A percentile compares a stretch with the other conserved stretches of the same genome.
Evolutionary conservation across 2,888 invertebrate genomes (phyloP).

Genomic region (Zonitis immaculata): DNA sequence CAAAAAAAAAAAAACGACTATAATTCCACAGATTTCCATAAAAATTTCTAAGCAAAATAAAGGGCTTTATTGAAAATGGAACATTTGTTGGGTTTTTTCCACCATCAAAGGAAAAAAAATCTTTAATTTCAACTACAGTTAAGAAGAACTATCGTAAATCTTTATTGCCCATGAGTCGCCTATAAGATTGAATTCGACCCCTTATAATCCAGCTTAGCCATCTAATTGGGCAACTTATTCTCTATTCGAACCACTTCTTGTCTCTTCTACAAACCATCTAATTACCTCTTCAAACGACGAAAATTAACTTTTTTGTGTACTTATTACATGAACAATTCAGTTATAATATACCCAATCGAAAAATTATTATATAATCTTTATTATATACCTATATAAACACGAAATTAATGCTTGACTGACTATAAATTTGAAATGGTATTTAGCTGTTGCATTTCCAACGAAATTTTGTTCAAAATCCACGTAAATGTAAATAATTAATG

Average conservation of each 20-base stretch:
- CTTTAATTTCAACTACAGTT: neutral
- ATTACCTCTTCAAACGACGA: no score
- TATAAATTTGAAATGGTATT: no score
- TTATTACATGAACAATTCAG: no score
- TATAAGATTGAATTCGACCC: slow-evolving; percentile 3
- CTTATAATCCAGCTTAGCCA: slow-evolving; percentile 3
- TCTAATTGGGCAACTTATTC: slow-evolving; percentile 5
- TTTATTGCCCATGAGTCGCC: slow-evolving; percentile 7
- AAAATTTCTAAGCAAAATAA: no score
- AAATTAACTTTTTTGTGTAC: no score
- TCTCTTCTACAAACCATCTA: neutral
- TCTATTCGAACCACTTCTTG: slow-evolving; percentile 1
- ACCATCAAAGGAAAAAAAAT: neutral
- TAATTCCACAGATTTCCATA: no score
- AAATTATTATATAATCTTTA: no score
- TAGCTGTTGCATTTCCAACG: no score
- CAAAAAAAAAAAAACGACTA: neutral
- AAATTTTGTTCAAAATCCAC: no score
- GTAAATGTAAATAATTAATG: no score
- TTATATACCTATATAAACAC: no score
- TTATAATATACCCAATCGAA: no score
- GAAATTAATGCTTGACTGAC: slow-evolving; percentile 13
- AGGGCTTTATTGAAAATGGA: neutral
- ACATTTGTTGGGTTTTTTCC: neutral
- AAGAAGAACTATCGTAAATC: slow-evolving; percentile 2